Base-by-base conservation (phyloP, 2,797 vertebrate species). In the Capromys pilorides region DNA sequence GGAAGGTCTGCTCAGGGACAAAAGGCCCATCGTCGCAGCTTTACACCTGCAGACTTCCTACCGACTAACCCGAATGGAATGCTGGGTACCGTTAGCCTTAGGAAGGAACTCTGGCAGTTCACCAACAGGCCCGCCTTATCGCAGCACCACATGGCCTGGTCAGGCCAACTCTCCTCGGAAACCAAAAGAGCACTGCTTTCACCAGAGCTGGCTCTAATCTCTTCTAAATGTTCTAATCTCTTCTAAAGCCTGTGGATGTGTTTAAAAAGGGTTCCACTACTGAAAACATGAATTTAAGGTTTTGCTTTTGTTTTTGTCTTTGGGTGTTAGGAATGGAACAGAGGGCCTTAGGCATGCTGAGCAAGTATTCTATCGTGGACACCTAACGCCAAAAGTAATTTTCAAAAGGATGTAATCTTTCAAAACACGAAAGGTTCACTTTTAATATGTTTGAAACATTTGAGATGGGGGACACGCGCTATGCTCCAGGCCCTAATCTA, bases 361-460 rank as follows among this genome's bases (percentile, higher is more conserved):
- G 8, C 13, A 59, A 45, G 16, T 39, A 14, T 5, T 31, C 26
- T 59, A 33, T 3, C 62, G 33, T 13, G 57, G 33, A 57, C 10
- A 41, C 28, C 73, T 75, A 75, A 49, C 26, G 18, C 49, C 26
- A 49, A 85, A 85, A 67, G 73, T 39, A 62, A 57, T 61, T 89
- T 67, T 79, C 62, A 87, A 61, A 73, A 36, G 19, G 2, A 45
- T 75, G 12, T 31, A 61, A 59, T 41, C 33, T 75, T 87, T 67
- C 16, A 79, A 89, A 80, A 33, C 39, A 4, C n/a, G 39, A 24
- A 59, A 39, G 33, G 54, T 61, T 81, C 16, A 33, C 33, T 93
- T 84, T 88, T 78, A 54, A 75, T 69, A 88, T 22, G 69, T 81
- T 84, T 41, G 54, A 73, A 88, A 86, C 49, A 62, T 64, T 77